Evolutionary conservation across 2,888 invertebrate genomes (phyloP), one percentile per base, ranked within the genome.

Genomic region (Apantesis nais): DNA sequence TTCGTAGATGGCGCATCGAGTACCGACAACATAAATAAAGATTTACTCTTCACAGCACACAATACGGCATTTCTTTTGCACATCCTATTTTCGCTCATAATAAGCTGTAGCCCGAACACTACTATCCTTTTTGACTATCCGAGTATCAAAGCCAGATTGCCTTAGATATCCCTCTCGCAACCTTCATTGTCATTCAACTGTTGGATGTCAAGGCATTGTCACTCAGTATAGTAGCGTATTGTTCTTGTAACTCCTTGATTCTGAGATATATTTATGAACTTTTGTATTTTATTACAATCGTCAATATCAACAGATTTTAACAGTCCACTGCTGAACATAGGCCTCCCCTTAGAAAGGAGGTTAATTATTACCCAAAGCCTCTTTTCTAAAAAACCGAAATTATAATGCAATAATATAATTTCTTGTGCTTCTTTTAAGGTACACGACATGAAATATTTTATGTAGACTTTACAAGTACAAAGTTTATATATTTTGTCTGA

Each of bases 11-110:
- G 83, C 77, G 82, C 78, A 82, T 63, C 39, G 69, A 74, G 70
- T 76, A 76, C 72, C 74, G 78, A 74, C 83, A 80, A 81, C 81
- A 83, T 87, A 88, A 88, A 89, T 88, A 88, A 85, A 86, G 87
- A 89, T 89, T 87, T 88, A 87, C 85, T 85, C 79, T 83, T 84
- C 80, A 80, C 77, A 85, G 78, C 70, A 74, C 64, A 68, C 69
- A 74, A 78, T 74, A 74, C 70, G 68, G 58, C 60, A 34, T 60
- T 71, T 76, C 70, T 71, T 63, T 72, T 75, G 62, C 55, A 39
- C 34, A 70, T 60, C 52, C 71, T 62, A 75, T 76, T 77, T 73
- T 76, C 55, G 64, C 58, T 72, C 60, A 73, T 75, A 69, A 74
- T 71, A 75, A 62, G 66, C 63, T 64, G n/a, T 63, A 74, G 60